These are phyloP conservation scores for Mesopsocus fuscifrons DNA, from an alignment of 2,888 invertebrate species.

Conservation along the genomic window DNA sequence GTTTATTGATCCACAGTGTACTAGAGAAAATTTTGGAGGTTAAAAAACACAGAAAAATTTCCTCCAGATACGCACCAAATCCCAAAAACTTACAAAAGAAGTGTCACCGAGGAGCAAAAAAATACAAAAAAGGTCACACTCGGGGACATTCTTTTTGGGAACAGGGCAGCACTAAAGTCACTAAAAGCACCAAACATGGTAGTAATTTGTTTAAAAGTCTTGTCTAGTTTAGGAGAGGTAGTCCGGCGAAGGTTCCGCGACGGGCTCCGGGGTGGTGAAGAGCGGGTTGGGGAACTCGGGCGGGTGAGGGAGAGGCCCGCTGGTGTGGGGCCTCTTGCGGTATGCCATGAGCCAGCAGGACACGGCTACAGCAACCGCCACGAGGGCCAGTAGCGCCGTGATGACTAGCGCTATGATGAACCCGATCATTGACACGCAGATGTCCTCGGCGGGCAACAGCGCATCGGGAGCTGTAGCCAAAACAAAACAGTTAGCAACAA, in stretches of 20 bases:
- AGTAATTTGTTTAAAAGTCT: slow-evolving; percentile 8
- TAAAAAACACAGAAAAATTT: too few relatives aligned
- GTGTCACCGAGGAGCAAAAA: too few relatives aligned
- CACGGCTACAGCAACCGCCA: slow-evolving; percentile 85
- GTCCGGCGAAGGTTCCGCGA: slow-evolving; percentile 66
- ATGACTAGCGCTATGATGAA: slow-evolving; percentile 82
- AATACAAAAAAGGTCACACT: too few relatives aligned
- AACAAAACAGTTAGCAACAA: slow-evolving; percentile 10
- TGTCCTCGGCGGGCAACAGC: slow-evolving; percentile 47
- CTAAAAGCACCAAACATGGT: slow-evolving; percentile 2
- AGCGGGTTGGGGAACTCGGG: slow-evolving; percentile 90
- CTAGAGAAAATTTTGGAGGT: too few relatives aligned
- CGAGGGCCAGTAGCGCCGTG: slow-evolving; percentile 76
- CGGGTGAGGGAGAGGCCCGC: slow-evolving; percentile 83
- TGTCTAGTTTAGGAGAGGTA: slow-evolving; percentile 30
- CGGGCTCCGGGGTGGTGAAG: slow-evolving; percentile 63
- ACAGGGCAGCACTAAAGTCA: neutral
- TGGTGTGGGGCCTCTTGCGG: slow-evolving; percentile 56
- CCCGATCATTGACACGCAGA: slow-evolving; percentile 86
- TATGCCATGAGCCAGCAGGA: slow-evolving; percentile 94
- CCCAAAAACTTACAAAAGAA: too few relatives aligned
- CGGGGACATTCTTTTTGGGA: too few relatives aligned
- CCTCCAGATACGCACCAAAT: too few relatives aligned
- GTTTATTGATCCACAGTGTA: too few relatives aligned
- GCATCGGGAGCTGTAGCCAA: slow-evolving; percentile 30